phyloP scores from a whole-genome alignment of 2,888 invertebrate species.

The Ichneumoninae sp. region DNA sequence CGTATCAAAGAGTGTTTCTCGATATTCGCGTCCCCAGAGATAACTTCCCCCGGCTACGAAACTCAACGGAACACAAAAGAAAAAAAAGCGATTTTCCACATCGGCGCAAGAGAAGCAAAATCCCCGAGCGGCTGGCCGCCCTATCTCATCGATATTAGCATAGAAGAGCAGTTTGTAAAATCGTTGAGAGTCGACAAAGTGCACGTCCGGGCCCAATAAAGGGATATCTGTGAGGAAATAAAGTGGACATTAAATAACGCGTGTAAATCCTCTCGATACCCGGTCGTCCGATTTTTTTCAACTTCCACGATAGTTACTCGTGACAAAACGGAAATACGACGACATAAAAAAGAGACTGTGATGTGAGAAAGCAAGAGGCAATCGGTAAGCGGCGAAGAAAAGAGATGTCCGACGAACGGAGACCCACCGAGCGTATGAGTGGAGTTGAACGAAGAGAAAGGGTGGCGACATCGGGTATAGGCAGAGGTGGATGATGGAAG shows the following conservation, averaged over 20 bases:
- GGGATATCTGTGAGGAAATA: slow-evolving; percentile 78
- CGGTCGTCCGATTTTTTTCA: slow-evolving; percentile 22
- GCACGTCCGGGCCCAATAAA: slow-evolving; percentile 80
- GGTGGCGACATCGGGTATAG: slow-evolving; percentile 63
- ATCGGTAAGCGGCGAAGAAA: slow-evolving; percentile 10
- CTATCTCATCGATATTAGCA: slow-evolving; percentile 83
- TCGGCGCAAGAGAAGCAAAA: slow-evolving; percentile 66
- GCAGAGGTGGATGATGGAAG: slow-evolving; percentile 65
- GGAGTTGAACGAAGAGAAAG: slow-evolving; percentile 47
- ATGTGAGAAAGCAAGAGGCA: slow-evolving; percentile 45
- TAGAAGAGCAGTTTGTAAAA: slow-evolving; percentile 83
- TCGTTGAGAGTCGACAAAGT: slow-evolving; percentile 80
- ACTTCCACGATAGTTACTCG: not conserved
- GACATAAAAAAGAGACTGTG: not conserved
- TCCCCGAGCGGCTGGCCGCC: slow-evolving; percentile 75
- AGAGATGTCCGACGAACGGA: slow-evolving; percentile 7
- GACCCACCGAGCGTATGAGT: slow-evolving; percentile 32
- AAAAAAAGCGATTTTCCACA: slow-evolving; percentile 51
- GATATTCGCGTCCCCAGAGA: slow-evolving; percentile 37
- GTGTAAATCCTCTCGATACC: slow-evolving; percentile 54
- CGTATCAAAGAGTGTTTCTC: slow-evolving; percentile 58
- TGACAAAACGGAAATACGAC: not conserved
- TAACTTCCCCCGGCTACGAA: slow-evolving; percentile 30
- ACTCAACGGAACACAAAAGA: slow-evolving; percentile 41
- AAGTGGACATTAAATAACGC: slow-evolving; percentile 78